These are phyloP conservation scores for Puntigrus tetrazona DNA, from an alignment of 2,113 vertebrate genomes.

Conservation along the genomic window DNA sequence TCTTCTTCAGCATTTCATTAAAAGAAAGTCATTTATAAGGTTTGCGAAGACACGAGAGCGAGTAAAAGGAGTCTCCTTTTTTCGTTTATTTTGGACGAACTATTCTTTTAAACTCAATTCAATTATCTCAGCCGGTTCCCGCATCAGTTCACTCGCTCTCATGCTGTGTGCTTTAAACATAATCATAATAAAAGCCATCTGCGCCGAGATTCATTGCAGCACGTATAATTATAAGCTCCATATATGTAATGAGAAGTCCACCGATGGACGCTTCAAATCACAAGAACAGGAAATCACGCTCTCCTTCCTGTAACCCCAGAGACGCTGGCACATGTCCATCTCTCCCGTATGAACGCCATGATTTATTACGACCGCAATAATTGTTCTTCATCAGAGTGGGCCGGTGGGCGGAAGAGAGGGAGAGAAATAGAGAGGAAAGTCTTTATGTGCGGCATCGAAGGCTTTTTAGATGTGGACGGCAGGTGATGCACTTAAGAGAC, in stretches of 20 bases:
- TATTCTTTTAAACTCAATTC: not conserved
- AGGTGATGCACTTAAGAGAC: constrained; percentile 30
- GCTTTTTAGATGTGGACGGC: constrained; percentile 14
- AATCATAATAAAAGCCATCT: constrained; percentile 27
- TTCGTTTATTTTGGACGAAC: not conserved
- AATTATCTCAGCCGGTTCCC: not conserved
- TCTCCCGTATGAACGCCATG: constrained; percentile 8
- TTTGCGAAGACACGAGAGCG: not conserved
- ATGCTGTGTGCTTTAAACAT: constrained; percentile 5
- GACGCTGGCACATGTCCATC: constrained; percentile 41
- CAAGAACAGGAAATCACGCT: constrained; percentile 24
- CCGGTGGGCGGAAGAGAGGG: not conserved
- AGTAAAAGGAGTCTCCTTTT: not conserved
- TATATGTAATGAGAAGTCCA: constrained; percentile 37
- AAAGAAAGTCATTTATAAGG: not conserved
- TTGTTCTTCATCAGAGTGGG: constrained; percentile 43
- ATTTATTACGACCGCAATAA: constrained; percentile 44
- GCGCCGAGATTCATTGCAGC: not conserved
- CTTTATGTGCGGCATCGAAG: not conserved
- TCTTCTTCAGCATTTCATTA: not conserved
- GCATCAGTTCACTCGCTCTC: not conserved
- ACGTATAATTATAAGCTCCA: constrained; percentile 17
- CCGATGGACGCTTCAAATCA: not conserved
- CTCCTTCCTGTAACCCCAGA: constrained; percentile 31
- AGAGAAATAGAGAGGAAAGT: not conserved